Percentiles rank a stretch among this genome's conserved stretches.
Conservation (phyloP, 2,888 invertebrate genomes). For the Nemapogon koenigi region DNA sequence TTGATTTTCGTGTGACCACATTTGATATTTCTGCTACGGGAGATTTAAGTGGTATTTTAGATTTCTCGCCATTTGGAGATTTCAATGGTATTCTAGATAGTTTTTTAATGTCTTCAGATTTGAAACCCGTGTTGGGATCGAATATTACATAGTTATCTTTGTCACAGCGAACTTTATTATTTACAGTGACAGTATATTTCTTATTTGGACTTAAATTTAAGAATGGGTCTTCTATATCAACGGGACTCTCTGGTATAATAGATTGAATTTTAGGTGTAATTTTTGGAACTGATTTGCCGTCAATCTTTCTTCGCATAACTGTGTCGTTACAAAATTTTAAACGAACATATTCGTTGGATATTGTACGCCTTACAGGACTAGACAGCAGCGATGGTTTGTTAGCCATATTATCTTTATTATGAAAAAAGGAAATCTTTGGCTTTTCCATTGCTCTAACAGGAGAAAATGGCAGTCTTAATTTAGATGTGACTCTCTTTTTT, state of each 20-base stretch:
- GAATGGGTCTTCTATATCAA: conserved; percentile 55
- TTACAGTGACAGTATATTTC: conserved; percentile 59
- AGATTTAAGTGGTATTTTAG: conserved; percentile 39
- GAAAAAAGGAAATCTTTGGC: conserved; percentile 50
- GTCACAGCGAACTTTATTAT: conserved; percentile 57
- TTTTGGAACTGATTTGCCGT: conserved; percentile 51
- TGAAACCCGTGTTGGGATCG: conserved; percentile 55
- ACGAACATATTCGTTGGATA: conserved; percentile 58
- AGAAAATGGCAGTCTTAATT: conserved; percentile 49
- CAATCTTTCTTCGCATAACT: conserved; percentile 45
- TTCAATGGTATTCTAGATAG: conserved; percentile 35
- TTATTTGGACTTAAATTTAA: conserved; percentile 57
- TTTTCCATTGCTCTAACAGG: conserved; percentile 50
- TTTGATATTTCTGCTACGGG: conserved; percentile 37
- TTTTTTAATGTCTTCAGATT: conserved; percentile 29
- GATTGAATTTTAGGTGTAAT: conserved; percentile 59
- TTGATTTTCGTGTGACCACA: conserved; percentile 32
- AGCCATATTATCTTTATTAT: conserved; percentile 34
- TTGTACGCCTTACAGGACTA: conserved; percentile 50
- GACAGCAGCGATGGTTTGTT: conserved; percentile 44
- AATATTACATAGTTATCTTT: conserved; percentile 62
- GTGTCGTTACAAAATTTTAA: conserved; percentile 52
- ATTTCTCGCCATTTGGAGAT: conserved; percentile 36
- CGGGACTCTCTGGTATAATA: conserved; percentile 57
- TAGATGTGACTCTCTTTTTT: conserved; percentile 40